A percentile compares a stretch with the other conserved stretches of the same genome.
Evolutionary conservation across 2,888 invertebrate genomes (phyloP).

Genomic region (Pristionchus entomophagus): DNA sequence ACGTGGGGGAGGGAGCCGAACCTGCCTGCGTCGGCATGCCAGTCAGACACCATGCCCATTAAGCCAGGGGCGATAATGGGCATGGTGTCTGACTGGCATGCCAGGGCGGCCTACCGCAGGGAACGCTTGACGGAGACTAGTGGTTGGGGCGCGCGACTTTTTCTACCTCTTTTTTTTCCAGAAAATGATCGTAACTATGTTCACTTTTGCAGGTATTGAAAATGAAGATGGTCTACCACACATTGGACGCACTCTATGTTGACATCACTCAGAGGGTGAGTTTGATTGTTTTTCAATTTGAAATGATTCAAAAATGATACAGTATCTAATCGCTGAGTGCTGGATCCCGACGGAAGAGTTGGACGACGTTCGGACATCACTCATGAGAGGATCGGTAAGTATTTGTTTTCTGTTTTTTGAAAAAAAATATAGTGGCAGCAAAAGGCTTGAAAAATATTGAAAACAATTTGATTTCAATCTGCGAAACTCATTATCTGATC

Average conservation of each 20-base stretch:
- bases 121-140: too few relatives aligned
- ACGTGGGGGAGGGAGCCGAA: too few relatives aligned
- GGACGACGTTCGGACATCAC: slow-evolving; percentile 90
- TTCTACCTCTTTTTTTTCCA: not conserved
- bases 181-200: not conserved
- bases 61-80: too few relatives aligned
- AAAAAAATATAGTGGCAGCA: not conserved
- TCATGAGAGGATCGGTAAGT: slow-evolving; percentile 88
- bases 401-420: not conserved
- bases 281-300: not conserved
- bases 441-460: not conserved
- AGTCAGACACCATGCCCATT: too few relatives aligned
- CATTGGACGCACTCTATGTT: slow-evolving; percentile 95
- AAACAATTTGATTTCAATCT: not conserved
- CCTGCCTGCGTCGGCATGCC: too few relatives aligned
- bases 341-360: slow-evolving; percentile 92
- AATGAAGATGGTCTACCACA: slow-evolving; percentile 98
- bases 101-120: too few relatives aligned
- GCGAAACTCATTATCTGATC: not conserved
- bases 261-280: slow-evolving; percentile 91
- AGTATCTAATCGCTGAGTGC: slow-evolving; percentile 97
- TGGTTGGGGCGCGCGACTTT: too few relatives aligned
- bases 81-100: too few relatives aligned
- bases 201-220: slow-evolving; percentile 84
- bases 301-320: not conserved